Percentiles rank a stretch among this genome's conserved stretches.
Conservation (phyloP, 2,888 invertebrate species). For the Nysson spinosus region DNA sequence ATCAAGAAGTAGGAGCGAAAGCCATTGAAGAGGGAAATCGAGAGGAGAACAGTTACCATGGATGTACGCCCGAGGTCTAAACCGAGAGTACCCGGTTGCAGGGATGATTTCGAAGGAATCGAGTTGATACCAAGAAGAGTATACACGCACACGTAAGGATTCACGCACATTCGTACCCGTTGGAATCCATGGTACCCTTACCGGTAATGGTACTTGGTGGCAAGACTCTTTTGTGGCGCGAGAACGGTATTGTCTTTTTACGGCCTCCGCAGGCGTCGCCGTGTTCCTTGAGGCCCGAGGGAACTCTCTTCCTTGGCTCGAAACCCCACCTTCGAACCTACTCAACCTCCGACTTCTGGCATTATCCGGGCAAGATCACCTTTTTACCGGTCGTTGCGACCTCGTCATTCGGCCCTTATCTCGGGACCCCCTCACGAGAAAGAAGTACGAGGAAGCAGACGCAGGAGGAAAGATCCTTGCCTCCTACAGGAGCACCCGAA, state of each 20-base stretch:
- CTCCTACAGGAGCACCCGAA: conserved; percentile 25
- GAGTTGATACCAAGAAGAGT: conserved; percentile 5
- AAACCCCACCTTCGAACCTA: conserved; percentile 36
- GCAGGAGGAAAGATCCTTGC: conserved; percentile 19
- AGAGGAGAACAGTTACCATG: conserved; percentile 9
- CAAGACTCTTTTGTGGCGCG: conserved; percentile 64
- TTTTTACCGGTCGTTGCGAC: conserved; percentile 78
- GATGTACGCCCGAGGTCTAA: conserved; percentile 4
- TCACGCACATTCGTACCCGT: conserved; percentile 6
- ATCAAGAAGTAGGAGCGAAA: conserved; percentile 36
- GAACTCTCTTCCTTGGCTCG: conserved; percentile 46
- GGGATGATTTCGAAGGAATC: conserved; percentile 1
- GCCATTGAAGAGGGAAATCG: not conserved
- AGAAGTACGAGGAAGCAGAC: conserved; percentile 33
- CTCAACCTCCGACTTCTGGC: conserved; percentile 53
- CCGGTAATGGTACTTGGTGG: conserved; percentile 59
- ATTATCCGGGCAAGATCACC: conserved; percentile 75
- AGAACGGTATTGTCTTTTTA: conserved; percentile 75
- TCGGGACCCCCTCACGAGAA: conserved; percentile 62
- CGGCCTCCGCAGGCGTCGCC: conserved; percentile 67
- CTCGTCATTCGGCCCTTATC: conserved; percentile 77
- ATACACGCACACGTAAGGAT: not conserved
- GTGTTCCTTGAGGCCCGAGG: conserved; percentile 59
- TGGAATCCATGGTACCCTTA: conserved; percentile 24
- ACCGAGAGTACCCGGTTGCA: conserved; percentile 2